These are phyloP conservation scores for Neoarius graeffei DNA, from an alignment of 2,113 vertebrate genomes.

Conservation along the genomic window DNA sequence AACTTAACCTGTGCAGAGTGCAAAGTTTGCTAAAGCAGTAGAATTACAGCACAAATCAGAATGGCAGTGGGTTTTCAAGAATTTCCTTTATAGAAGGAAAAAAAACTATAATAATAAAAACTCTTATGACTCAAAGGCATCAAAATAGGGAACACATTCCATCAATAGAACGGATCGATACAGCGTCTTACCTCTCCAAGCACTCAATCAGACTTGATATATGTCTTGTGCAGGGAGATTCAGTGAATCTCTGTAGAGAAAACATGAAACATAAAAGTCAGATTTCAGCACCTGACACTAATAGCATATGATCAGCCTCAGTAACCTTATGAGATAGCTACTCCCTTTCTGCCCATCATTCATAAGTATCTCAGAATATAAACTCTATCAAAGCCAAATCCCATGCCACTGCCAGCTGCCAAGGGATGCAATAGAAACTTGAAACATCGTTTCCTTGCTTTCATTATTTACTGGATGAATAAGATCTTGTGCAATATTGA, in stretches of 20 bases:
- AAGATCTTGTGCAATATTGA: not conserved
- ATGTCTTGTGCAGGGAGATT: conserved; percentile 55
- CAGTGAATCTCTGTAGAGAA: conserved; percentile 49
- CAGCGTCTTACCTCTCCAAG: conserved; percentile 60
- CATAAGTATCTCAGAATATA: conserved; percentile 39
- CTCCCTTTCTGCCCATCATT: conserved; percentile 46
- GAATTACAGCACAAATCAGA: conserved; percentile 12
- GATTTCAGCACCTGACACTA: conserved; percentile 52
- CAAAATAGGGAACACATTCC: conserved; percentile 34
- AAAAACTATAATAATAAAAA: conserved; percentile 11
- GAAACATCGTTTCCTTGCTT: conserved; percentile 33
- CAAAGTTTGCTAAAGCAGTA: not conserved
- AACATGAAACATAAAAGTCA: conserved; percentile 64
- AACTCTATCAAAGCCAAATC: conserved; percentile 47
- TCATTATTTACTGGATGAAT: conserved; percentile 21
- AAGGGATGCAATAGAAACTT: conserved; percentile 30
- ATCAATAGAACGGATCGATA: conserved; percentile 52
- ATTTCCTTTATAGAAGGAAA: not conserved
- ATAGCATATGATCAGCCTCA: conserved; percentile 49
- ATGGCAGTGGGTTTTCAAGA: not conserved
- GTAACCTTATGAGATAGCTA: conserved; percentile 36
- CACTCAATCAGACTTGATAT: conserved; percentile 54
- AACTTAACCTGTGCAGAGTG: not conserved
- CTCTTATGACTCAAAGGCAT: conserved; percentile 26
- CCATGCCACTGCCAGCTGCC: conserved; percentile 19